These are phyloP conservation scores for Cyanoliseus patagonus DNA, from an alignment of 2,113 vertebrate genomes.

Conservation along the genomic window DNA sequence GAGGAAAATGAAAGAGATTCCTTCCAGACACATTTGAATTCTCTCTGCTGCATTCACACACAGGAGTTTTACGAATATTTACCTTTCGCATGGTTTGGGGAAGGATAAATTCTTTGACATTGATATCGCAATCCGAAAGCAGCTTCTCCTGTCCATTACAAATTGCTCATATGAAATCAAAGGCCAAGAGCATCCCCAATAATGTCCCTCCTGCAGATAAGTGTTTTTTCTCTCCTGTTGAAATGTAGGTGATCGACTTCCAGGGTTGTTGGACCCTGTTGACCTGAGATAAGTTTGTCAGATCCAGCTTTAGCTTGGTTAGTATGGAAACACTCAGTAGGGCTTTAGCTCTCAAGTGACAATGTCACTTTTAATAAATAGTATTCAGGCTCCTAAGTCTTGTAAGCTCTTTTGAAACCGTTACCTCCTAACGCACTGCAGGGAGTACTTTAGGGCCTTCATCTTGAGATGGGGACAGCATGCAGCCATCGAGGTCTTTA, in stretches of 20 bases:
- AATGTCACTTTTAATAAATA: neutral
- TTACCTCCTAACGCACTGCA: neutral
- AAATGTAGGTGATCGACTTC: neutral
- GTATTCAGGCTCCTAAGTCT: neutral
- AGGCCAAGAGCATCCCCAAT: neutral
- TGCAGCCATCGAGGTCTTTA: neutral
- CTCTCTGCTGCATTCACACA: conserved; percentile 24
- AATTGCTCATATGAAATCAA: neutral
- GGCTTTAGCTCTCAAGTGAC: neutral
- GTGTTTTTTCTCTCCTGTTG: neutral
- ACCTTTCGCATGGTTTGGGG: neutral
- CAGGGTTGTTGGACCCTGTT: neutral
- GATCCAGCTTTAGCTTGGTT: neutral
- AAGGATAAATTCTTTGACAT: conserved; percentile 39
- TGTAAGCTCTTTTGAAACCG: accelerated
- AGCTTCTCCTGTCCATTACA: neutral
- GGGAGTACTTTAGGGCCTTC: neutral
- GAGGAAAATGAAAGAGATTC: conserved; percentile 55
- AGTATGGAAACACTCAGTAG: neutral
- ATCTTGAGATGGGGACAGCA: neutral
- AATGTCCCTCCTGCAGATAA: neutral
- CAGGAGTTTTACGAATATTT: conserved; percentile 63
- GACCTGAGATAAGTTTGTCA: neutral
- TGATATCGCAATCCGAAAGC: neutral
- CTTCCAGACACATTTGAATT: conserved; percentile 56